Conservation (phyloP, 2,113 vertebrate genomes). For the Elephas maximus region DNA sequence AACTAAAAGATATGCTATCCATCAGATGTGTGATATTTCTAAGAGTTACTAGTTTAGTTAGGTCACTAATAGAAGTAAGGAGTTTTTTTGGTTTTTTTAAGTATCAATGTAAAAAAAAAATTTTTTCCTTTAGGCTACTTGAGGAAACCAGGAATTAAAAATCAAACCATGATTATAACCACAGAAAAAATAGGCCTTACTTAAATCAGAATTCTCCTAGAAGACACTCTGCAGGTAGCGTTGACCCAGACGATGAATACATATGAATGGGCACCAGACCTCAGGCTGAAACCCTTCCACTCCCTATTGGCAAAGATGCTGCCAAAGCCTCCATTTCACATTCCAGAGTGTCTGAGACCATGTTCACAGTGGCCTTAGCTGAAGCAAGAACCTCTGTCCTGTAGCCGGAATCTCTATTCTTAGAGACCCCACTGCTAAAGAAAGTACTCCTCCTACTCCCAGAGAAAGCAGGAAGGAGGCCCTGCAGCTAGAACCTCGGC, state of each 20-base stretch:
- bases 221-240: constrained; percentile 1
- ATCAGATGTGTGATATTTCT: background rate
- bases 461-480: background rate
- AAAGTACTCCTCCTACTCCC: background rate
- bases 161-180: background rate
- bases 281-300: background rate
- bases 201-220: constrained; percentile 29
- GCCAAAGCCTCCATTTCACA: constrained; percentile 16
- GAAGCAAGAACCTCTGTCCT: background rate
- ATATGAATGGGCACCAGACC: background rate
- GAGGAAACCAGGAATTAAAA: constrained; percentile 50
- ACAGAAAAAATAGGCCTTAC: constrained; percentile 30
- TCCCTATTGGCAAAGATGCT: background rate
- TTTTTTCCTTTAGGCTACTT: constrained; percentile 8
- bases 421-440: background rate
- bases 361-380: background rate
- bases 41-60: background rate
- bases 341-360: constrained; percentile 44
- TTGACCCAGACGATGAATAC: background rate
- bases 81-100: background rate
- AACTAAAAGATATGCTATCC: constrained; percentile 26
- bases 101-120: constrained; percentile 1
- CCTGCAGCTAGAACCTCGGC: background rate
- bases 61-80: background rate
- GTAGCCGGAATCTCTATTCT: background rate